Base-by-base conservation (phyloP, 2,113 vertebrate species). In the Gobio gobio region DNA sequence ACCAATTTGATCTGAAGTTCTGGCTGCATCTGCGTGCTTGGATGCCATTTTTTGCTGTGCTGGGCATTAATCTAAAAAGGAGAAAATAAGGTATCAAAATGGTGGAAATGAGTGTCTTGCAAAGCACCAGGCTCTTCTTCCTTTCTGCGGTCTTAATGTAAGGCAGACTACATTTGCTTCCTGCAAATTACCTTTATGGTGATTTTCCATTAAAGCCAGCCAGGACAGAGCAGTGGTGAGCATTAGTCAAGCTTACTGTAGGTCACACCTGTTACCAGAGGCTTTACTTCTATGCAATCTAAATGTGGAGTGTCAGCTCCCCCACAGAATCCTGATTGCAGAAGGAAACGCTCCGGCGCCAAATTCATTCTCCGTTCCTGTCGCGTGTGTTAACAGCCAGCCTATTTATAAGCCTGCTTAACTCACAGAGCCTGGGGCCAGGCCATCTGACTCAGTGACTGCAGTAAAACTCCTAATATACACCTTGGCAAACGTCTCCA, bases 371-470 rank as follows among this genome's bases (percentile, higher is more conserved):
- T 86, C 81, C 49, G 88, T 68, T 87, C 83, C 75, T 83, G 83
- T 87, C 81, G 70, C 26, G 76, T 74, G 58, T 86, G 81, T 88
- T 77, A 85, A 82, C 64, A 73, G 86, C 80, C 82, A 85, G 75
- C 86, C 87, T 89, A 86, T 90, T 87, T 89, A 86, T 89, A 86
- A 90, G 83, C 87, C 43, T 80, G 74, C 47, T 87, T 87, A 85
- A 64, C 77, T 81, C n/a, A 2, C 29, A 76, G 80, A 85, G 70
- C 81, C 66, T 47, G 43, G 24, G 77, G 83, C 74, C 78, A 83
- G 78, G 63, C 75, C 86, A 77, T 70, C 78, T 83, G 78, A 84
- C 64, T 90, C 82, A 29, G 66, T 82, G 85, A 90, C 83, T 82
- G 74, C 78, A 84, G 87, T 86, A 86, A 83, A 81, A 85, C 59